Evolutionary conservation across 2,888 invertebrate species (phyloP).

Genomic region (Parnassius orleans): DNA sequence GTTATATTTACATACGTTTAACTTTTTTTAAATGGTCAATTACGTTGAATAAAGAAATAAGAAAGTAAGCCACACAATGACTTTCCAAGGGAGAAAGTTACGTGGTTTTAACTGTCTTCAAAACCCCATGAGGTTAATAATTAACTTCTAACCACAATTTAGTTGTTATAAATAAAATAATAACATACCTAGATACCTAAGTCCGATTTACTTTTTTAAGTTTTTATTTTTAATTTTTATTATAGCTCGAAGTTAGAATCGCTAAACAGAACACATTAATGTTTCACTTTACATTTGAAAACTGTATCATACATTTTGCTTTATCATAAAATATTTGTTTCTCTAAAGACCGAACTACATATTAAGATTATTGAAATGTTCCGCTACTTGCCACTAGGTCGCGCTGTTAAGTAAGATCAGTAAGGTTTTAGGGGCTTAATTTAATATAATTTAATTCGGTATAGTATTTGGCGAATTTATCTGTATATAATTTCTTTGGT

Average conservation of each 20-base stretch:
- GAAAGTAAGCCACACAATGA: conserved; percentile 71
- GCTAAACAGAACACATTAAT: no score
- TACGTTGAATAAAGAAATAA: conserved; percentile 59
- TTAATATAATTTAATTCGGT: no score
- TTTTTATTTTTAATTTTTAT: no score
- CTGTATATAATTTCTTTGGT: no score
- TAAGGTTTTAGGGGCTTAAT: no score
- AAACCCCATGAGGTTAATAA: conserved; percentile 68
- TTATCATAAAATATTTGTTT: no score
- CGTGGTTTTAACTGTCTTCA: conserved; percentile 47
- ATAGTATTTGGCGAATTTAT: no score
- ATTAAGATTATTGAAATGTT: background rate
- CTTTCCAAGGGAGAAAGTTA: conserved; percentile 56
- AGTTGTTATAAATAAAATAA: conserved; percentile 45
- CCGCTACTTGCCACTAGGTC: conserved; percentile 62
- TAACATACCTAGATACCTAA: no score
- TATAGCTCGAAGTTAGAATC: no score
- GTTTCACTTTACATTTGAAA: no score
- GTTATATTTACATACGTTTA: conserved; percentile 52
- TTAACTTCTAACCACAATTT: conserved; percentile 59
- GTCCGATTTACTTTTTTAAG: background rate
- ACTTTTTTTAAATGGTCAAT: conserved; percentile 61
- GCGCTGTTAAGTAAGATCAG: conserved; percentile 32
- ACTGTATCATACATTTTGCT: no score
- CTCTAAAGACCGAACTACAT: no score